Base-by-base conservation (phyloP, 2,797 vertebrate genomes). In the Pseudochaenichthys georgianus region DNA sequence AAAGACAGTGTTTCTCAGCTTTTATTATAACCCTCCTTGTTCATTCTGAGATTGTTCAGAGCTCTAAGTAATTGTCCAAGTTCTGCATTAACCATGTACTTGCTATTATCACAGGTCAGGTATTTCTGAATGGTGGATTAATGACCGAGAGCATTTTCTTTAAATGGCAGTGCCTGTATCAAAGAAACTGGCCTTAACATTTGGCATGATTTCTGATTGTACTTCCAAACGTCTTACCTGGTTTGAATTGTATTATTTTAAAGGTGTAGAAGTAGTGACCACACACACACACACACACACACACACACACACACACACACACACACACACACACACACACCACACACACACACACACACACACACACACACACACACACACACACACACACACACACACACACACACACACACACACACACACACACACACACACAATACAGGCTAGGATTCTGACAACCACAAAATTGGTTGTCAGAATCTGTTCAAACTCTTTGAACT, bases 51-150 rank as follows among this genome's bases (percentile, higher is more conserved):
- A 92, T 93, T 91, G 86, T 94, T 92, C 88, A 88, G 78, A 86
- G 86, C 89, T 90, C 88, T 83, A 88, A 92, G 89, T 88, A 89
- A 94, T 94, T 94, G 94, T 94, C 87, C 66, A 93, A 91, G 90
- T 92, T 94, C 93, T 93, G 92, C 91, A 92, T 94, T 94, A 92
- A 93, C 88, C 90, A 90, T 94, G 85, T 92, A 88, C 90, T 87
- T 74, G 85, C 86, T 88, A 91, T 95, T 93, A 93, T 93, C 80
- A 78, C 73, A 59, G 89, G 90, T 92, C 92, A 88, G 89, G 81
- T 88, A 82, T 83, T 87, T 84, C 73, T 89, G 86, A 93, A 92
- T 80, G 77, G 90, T 81, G 78, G 85, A 89, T 87, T 91, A 87
- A 78, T 84, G 78, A 76, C 83, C 87, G 87, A 89, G 79, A 87